These are phyloP conservation scores for Emydura subglobosa DNA, from an alignment of 2,113 vertebrate genomes.

Conservation along the genomic window DNA sequence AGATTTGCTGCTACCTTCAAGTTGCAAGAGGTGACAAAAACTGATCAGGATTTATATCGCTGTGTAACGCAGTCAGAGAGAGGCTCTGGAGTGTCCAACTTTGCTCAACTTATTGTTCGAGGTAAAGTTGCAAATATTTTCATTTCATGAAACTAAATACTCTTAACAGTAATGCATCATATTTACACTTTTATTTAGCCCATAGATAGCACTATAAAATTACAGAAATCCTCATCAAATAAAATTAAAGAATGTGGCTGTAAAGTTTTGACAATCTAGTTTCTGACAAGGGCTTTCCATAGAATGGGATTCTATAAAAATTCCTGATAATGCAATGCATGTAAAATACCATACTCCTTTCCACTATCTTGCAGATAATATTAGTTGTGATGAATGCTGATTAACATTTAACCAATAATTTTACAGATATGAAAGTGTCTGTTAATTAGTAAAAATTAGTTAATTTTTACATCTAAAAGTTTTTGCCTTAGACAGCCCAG, in stretches of 20 bases:
- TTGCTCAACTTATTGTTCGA: conserved; percentile 96
- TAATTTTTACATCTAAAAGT: background rate
- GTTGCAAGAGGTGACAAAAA: conserved; percentile 93
- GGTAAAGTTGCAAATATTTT: conserved; percentile 79
- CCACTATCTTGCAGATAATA: background rate
- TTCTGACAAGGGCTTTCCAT: background rate
- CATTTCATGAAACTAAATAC: conserved; percentile 5
- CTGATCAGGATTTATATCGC: conserved; percentile 95
- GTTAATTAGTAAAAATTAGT: background rate
- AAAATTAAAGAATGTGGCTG: background rate
- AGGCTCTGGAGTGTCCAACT: conserved; percentile 97
- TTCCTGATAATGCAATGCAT: background rate
- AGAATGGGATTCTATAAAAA: background rate
- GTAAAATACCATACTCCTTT: background rate
- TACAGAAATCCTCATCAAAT: background rate
- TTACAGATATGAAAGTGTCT: background rate
- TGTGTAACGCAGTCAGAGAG: conserved; percentile 97
- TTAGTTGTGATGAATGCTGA: background rate
- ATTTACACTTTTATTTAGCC: background rate
- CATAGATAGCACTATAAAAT: background rate
- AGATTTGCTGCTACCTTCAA: conserved; percentile 96
- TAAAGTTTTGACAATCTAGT: background rate
- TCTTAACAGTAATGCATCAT: background rate
- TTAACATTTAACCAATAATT: background rate
- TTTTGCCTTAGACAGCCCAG: background rate